Evolutionary conservation across 2,797 vertebrate species (phyloP).

Genomic region (Myripristis murdjan): DNA sequence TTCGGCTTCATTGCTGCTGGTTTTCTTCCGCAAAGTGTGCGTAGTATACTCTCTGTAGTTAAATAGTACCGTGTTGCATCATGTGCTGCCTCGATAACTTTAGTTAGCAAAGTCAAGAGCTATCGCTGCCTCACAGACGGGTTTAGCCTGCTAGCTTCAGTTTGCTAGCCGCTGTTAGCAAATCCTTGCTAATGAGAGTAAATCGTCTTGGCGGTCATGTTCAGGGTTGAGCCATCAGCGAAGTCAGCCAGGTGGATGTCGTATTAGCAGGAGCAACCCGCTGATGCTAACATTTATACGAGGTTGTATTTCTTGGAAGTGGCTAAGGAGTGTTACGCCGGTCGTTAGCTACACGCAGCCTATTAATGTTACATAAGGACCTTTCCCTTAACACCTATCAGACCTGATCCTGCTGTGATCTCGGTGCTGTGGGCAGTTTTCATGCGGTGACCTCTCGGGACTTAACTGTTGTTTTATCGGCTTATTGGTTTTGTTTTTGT

Average conservation of each 20-base stretch:
- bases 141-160: slow-evolving; percentile 53
- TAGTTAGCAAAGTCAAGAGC: slow-evolving; percentile 5
- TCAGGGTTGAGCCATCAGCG: not conserved
- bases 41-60: accelerated
- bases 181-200: slow-evolving; percentile 40
- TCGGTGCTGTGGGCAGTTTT: too few species aligned
- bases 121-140: slow-evolving; percentile 16
- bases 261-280: accelerated
- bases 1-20: accelerated
- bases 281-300: accelerated
- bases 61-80: not conserved
- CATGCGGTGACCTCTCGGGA: not conserved
- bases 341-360: slow-evolving; percentile 12
- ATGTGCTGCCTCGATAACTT: not conserved
- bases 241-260: not conserved
- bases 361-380: slow-evolving; percentile 62
- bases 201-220: slow-evolving; percentile 45
- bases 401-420: not conserved
- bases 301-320: accelerated
- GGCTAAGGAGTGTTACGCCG: not conserved
- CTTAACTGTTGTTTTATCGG: not conserved
- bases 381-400: not conserved
- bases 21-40: accelerated
- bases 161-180: slow-evolving; percentile 68
- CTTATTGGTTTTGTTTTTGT: not conserved